Evolutionary conservation across 2,797 vertebrate species (phyloP), one percentile per base, ranked within the genome.

Genomic region (Taenioides sp.): DNA sequence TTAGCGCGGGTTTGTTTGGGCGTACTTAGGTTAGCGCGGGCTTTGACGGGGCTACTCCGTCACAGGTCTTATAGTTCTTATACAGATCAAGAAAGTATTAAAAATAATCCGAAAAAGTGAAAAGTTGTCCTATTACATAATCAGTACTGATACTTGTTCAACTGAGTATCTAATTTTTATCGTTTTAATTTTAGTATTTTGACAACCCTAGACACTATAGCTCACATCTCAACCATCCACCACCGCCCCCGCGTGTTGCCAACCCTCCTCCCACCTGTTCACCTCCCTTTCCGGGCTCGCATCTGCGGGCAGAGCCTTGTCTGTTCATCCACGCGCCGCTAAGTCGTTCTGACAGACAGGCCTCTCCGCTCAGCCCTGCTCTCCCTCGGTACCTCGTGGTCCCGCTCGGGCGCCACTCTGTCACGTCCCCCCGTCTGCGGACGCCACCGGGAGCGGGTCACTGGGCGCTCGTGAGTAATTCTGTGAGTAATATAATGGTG

Each of bases 331-430:
- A 34, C 80, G 65, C 84, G 0, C 80, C 81, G 81, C 88, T 90
- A 89, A 92, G 80, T 82, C 81, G 59, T 69, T 88, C 73, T 86
- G 91, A 91, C 77, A 78, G 83, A 81, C 79, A 80, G 80, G 78
- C 7, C 77, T 81, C 79, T 2, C 65, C 73, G 79, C 77, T 81
- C 80, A 52, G 62, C 66, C 74, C 87, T 77, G 81, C 64, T 74
- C 83, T 82, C 88, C 83, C 87, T 89, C 86, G 79, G 3, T 37
- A 62, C 79, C 67, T 76, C 60, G 22, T 77, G 52, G 66, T 73
- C 72, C 57, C 17, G 40, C 59, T 27, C 65, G 16, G 3, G 69
- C 57, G 43, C 69, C 75, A 77, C 70, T 66, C 58, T 2, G 14
- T 54, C 52, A 70, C 70, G 65, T 74, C 34, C 79, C 67, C 80